Percentiles rank a stretch among this genome's conserved stretches.
Conservation (phyloP, 2,113 vertebrate genomes). For the Accipiter virgatus region DNA sequence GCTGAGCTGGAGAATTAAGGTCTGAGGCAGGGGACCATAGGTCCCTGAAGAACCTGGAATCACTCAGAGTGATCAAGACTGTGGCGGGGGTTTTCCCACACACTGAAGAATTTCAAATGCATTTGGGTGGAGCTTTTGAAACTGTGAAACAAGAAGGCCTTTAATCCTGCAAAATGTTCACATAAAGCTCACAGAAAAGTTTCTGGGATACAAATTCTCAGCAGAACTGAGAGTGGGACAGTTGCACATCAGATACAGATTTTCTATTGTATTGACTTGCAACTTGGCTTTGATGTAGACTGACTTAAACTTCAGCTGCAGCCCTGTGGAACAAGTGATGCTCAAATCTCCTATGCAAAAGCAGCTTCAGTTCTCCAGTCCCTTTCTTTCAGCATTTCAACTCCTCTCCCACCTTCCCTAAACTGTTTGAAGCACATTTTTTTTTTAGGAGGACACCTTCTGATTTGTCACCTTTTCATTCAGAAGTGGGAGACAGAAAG, state of each 20-base stretch:
- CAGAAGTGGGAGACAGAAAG: neutral
- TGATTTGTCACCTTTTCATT: neutral
- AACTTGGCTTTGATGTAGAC: neutral
- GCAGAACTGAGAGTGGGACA: neutral
- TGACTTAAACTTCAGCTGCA: neutral
- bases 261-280: neutral
- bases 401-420: neutral
- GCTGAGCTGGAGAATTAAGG: neutral
- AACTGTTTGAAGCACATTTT: neutral
- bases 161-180: neutral
- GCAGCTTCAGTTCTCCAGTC: neutral
- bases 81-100: neutral
- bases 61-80: neutral
- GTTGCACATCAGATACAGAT: neutral
- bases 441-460: neutral
- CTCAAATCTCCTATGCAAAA: neutral
- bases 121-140: neutral
- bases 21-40: neutral
- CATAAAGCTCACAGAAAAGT: neutral
- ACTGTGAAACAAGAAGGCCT: neutral
- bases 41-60: neutral
- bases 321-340: neutral
- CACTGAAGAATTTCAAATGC: neutral
- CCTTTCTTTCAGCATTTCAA: neutral
- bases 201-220: neutral